These are phyloP conservation scores for Drosophila kohkoa DNA, from an alignment of 1,140 invertebrate genomes.

Conservation along the genomic window DNA sequence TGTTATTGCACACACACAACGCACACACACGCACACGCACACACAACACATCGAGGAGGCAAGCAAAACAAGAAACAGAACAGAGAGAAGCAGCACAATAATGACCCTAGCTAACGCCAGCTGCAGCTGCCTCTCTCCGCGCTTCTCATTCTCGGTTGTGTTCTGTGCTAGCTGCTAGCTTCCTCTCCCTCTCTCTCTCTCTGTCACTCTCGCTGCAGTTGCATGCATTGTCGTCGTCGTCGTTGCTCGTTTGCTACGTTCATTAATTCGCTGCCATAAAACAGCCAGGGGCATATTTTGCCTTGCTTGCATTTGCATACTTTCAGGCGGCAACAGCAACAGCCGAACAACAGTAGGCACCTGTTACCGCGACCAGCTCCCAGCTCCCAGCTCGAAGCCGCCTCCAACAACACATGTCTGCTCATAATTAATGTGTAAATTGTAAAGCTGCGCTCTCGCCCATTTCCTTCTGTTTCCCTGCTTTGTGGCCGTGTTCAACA, in stretches of 20 bases:
- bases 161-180: too few species aligned
- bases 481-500: conserved; percentile 68
- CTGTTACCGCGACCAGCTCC: conserved; percentile 67
- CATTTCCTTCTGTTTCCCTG: conserved; percentile 20
- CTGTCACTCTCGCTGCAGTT: background rate
- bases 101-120: conserved; percentile 50
- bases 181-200: too few species aligned
- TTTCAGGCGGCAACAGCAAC: conserved; percentile 30
- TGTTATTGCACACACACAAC: conserved; percentile 68
- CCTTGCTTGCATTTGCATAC: conserved; percentile 77
- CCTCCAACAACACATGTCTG: conserved; percentile 79
- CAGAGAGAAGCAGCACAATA: conserved; percentile 54
- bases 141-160: too few species aligned
- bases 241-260: conserved; percentile 70
- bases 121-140: too few species aligned
- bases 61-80: conserved; percentile 38
- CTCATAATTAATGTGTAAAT: conserved; percentile 84
- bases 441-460: conserved; percentile 76
- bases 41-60: conserved; percentile 19
- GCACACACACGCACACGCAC: conserved; percentile 38
- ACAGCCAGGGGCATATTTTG: conserved; percentile 69
- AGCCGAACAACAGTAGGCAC: conserved; percentile 52
- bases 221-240: conserved; percentile 31
- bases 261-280: conserved; percentile 83
- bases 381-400: conserved; percentile 11